These are phyloP conservation scores for Pogonocherus hispidulus DNA, from an alignment of 2,888 invertebrate genomes.

Conservation along the genomic window DNA sequence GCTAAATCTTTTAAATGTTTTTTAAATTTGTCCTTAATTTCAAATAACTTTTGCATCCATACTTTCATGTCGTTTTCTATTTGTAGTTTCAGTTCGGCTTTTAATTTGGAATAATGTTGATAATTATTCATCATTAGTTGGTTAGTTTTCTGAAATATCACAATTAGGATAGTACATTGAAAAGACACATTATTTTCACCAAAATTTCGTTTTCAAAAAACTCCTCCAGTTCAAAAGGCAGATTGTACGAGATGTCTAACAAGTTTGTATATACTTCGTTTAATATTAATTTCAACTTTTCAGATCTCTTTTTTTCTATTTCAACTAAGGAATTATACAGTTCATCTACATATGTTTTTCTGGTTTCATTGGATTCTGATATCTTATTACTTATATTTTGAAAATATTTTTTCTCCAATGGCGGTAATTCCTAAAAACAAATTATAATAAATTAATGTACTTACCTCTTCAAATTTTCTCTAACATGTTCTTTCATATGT, in stretches of 20 bases:
- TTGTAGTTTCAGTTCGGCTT: slow-evolving; percentile 54
- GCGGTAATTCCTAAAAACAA: slow-evolving; percentile 29
- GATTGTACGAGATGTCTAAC: slow-evolving; percentile 53
- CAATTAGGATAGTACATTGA: not conserved
- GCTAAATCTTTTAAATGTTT: slow-evolving; percentile 33
- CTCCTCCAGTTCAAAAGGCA: slow-evolving; percentile 60
- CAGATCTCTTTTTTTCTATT: slow-evolving; percentile 55
- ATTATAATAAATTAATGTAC: not conserved
- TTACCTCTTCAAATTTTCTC: slow-evolving; percentile 17
- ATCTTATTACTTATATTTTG: slow-evolving; percentile 28
- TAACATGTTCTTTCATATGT: slow-evolving; percentile 32
- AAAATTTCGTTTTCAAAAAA: slow-evolving; percentile 61
- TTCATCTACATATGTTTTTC: slow-evolving; percentile 45
- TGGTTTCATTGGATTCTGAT: slow-evolving; percentile 36
- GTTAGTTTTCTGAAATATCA: slow-evolving; percentile 59
- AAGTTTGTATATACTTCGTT: slow-evolving; percentile 55
- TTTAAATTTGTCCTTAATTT: slow-evolving; percentile 36
- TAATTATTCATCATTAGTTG: slow-evolving; percentile 61
- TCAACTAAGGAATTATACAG: slow-evolving; percentile 48
- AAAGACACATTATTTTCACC: slow-evolving; percentile 44
- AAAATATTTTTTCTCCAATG: slow-evolving; percentile 40
- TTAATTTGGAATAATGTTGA: slow-evolving; percentile 56
- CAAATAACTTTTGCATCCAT: slow-evolving; percentile 51
- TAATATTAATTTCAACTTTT: slow-evolving; percentile 56
- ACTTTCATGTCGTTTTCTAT: slow-evolving; percentile 54